Evolutionary conservation across 1,140 invertebrate genomes (phyloP).

Genomic region (Nymphalis io): DNA sequence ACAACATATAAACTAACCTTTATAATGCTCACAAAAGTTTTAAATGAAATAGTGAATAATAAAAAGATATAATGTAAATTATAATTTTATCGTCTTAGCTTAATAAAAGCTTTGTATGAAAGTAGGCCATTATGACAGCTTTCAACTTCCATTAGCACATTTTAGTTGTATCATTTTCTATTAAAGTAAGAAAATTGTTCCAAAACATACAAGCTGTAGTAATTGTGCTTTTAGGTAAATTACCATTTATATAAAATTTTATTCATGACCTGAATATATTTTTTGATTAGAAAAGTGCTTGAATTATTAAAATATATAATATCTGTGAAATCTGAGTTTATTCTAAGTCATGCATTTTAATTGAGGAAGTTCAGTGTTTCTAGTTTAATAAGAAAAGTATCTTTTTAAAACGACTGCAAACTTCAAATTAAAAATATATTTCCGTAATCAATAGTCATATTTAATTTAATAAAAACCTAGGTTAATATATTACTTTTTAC

Average conservation of each 20-base stretch:
- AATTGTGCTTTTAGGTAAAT: constrained; percentile 31
- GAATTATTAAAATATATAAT: not conserved
- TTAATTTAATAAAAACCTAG: too few species aligned
- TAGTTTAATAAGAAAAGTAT: too few species aligned
- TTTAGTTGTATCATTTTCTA: constrained; percentile 15
- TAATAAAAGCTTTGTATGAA: not conserved
- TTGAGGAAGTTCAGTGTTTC: not conserved
- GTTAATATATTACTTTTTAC: too few species aligned
- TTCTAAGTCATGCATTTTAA: not conserved
- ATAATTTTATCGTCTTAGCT: not conserved
- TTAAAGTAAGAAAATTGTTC: constrained; percentile 21
- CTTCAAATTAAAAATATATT: too few species aligned
- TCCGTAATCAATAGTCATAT: too few species aligned
- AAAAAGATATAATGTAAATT: too few species aligned
- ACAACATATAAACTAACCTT: too few species aligned
- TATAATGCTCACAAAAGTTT: too few species aligned
- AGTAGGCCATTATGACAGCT: constrained; percentile 5
- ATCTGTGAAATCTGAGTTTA: not conserved
- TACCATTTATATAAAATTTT: constrained; percentile 10
- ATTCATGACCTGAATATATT: constrained; percentile 10
- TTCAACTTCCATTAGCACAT: constrained; percentile 30
- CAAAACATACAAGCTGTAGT: constrained; percentile 5
- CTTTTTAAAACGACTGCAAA: too few species aligned
- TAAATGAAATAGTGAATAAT: too few species aligned
- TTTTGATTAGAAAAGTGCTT: not conserved